Evolutionary conservation across 2,888 invertebrate species (phyloP).

Genomic region (Ophioninae sp.): DNA sequence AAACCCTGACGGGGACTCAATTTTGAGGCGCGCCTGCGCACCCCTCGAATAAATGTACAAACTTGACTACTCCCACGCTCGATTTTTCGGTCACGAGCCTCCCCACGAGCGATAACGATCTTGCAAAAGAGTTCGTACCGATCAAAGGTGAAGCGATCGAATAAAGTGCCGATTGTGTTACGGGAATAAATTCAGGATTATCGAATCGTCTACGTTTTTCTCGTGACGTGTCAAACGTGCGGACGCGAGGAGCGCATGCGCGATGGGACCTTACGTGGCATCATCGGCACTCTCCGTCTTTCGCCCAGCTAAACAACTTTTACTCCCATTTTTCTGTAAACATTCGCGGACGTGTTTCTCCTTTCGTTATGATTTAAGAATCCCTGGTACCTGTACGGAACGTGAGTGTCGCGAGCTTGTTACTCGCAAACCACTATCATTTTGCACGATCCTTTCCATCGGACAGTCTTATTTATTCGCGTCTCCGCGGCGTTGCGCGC

Average conservation of each 20-base stretch:
- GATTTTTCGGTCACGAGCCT: too few species aligned
- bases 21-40: too few species aligned
- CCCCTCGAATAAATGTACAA: too few species aligned
- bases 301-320: slow-evolving; percentile 69
- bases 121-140: background rate
- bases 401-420: slow-evolving; percentile 69
- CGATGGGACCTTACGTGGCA: slow-evolving; percentile 85
- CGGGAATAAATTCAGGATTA: background rate
- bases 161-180: background rate
- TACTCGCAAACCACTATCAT: background rate
- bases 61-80: too few species aligned
- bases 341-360: slow-evolving; percentile 70
- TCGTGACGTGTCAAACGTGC: slow-evolving; percentile 75
- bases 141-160: background rate
- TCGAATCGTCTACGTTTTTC: slow-evolving; percentile 46
- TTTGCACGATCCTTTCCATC: background rate
- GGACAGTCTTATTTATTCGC: background rate
- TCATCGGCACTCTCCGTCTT: slow-evolving; percentile 75
- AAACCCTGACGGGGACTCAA: too few species aligned
- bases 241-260: slow-evolving; percentile 81
- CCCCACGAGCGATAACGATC: too few species aligned
- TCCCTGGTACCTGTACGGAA: slow-evolving; percentile 66
- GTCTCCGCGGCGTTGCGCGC: background rate
- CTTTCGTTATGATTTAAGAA: slow-evolving; percentile 77
- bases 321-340: slow-evolving; percentile 73